A percentile compares a stretch with the other conserved stretches of the same genome.
These are phyloP conservation scores for Phyllostomus hastatus DNA, from an alignment of 2,113 vertebrate species.

Conservation along the genomic window DNA sequence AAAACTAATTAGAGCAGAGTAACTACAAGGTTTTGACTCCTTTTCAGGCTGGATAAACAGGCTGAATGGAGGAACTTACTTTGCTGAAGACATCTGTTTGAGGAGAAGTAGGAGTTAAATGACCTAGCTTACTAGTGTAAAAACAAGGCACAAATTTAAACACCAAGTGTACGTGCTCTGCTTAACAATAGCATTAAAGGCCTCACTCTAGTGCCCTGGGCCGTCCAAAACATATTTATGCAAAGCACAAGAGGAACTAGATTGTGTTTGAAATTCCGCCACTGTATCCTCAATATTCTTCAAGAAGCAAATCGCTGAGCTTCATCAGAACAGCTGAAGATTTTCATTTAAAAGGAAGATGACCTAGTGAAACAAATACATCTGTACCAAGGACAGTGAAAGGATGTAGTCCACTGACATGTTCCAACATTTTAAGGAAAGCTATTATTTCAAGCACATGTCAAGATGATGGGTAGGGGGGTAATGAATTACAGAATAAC, in stretches of 20 bases:
- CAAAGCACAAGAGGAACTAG: not conserved
- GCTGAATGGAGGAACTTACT: not conserved
- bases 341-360: conserved; percentile 16
- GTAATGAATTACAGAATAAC: conserved; percentile 64
- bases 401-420: not conserved
- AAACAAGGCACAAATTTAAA: conserved; percentile 23
- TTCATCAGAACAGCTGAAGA: not conserved
- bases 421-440: conserved; percentile 41
- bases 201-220: not conserved
- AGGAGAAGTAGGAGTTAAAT: not conserved
- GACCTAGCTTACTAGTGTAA: not conserved
- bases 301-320: not conserved
- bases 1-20: not conserved
- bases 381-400: not conserved
- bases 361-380: not conserved
- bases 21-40: not conserved
- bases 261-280: not conserved
- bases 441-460: conserved; percentile 60
- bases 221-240: not conserved
- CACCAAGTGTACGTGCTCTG: not conserved
- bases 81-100: conserved; percentile 23
- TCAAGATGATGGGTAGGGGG: conserved; percentile 28
- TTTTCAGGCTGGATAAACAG: not conserved
- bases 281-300: not conserved
- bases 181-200: not conserved